Percentiles rank a stretch among this genome's conserved stretches.
Evolutionary conservation across 2,797 vertebrate species (phyloP).

Genomic region (Merluccius polli): DNA sequence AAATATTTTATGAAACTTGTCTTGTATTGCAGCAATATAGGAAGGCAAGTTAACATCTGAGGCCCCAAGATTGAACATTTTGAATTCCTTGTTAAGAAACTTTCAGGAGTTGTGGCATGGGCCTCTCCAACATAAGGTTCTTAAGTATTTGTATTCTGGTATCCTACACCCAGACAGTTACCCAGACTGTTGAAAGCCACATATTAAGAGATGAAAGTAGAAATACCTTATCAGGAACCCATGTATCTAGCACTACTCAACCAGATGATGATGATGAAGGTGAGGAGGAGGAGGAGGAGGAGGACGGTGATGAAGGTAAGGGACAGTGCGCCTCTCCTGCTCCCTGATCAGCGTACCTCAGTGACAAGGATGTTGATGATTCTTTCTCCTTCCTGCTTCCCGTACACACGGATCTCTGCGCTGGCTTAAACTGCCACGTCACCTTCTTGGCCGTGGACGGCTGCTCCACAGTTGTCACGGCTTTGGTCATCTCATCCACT

Average conservation of each 20-base stretch:
- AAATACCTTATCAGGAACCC: not conserved
- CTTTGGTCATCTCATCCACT: not conserved
- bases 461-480: constrained; percentile 22
- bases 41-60: not conserved
- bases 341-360: constrained; percentile 36
- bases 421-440: constrained; percentile 71
- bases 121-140: not conserved
- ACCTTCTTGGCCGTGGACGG: constrained; percentile 59
- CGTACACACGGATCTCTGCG: constrained; percentile 68
- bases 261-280: constrained; percentile 67
- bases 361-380: constrained; percentile 39
- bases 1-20: constrained; percentile 1
- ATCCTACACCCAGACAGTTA: not conserved
- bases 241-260: constrained; percentile 31
- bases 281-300: constrained; percentile 45
- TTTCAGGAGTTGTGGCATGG: not conserved
- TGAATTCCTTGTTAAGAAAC: not conserved
- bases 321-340: constrained; percentile 35
- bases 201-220: not conserved
- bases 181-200: not conserved
- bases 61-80: not conserved
- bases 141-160: not conserved
- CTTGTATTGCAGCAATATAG: not conserved
- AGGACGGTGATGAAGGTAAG: constrained; percentile 62
- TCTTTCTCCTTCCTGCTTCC: constrained; percentile 68